Percentiles rank a stretch among this genome's conserved stretches.
These are phyloP conservation scores for Mormyrops boulengeri DNA, from an alignment of 2,797 vertebrate genomes.

Conservation along the genomic window DNA sequence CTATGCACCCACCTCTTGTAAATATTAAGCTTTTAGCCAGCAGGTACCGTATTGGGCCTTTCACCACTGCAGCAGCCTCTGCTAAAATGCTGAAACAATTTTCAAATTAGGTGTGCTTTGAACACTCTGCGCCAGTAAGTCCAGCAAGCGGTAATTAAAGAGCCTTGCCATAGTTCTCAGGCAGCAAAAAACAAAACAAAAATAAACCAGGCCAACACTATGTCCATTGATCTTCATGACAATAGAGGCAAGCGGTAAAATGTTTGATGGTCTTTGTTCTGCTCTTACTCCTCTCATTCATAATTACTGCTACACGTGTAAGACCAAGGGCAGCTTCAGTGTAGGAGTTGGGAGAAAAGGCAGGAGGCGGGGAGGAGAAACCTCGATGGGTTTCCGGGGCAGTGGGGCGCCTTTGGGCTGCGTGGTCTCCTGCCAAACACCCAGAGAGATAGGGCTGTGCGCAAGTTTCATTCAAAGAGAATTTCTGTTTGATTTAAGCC, in stretches of 20 bases:
- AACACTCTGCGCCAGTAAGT: conserved; percentile 55
- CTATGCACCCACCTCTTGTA: conserved; percentile 3
- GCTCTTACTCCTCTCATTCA: conserved; percentile 77
- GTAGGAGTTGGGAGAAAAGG: conserved; percentile 61
- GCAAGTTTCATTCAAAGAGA: conserved; percentile 59
- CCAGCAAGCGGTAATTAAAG: conserved; percentile 64
- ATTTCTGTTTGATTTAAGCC: background rate
- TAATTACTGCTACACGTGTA: conserved; percentile 80
- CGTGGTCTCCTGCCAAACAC: conserved; percentile 64
- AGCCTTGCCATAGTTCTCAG: conserved; percentile 46
- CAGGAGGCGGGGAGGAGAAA: conserved; percentile 56
- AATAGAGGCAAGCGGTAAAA: conserved; percentile 74
- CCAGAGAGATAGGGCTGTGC: conserved; percentile 71
- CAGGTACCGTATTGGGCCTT: background rate
- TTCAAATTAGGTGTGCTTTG: conserved; percentile 52
- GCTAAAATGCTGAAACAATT: conserved; percentile 22
- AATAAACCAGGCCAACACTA: conserved; percentile 59
- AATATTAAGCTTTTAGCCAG: background rate
- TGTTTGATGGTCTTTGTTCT: conserved; percentile 73
- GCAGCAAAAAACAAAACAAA: background rate
- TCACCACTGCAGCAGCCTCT: background rate
- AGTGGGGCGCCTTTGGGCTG: conserved; percentile 66
- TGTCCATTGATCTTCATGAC: conserved; percentile 77
- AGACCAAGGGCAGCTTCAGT: conserved; percentile 81
- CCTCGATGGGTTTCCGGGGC: conserved; percentile 62